A percentile compares a stretch with the other conserved stretches of the same genome.
Conservation (phyloP, 2,113 vertebrate species). For the Thomomys bottae region DNA sequence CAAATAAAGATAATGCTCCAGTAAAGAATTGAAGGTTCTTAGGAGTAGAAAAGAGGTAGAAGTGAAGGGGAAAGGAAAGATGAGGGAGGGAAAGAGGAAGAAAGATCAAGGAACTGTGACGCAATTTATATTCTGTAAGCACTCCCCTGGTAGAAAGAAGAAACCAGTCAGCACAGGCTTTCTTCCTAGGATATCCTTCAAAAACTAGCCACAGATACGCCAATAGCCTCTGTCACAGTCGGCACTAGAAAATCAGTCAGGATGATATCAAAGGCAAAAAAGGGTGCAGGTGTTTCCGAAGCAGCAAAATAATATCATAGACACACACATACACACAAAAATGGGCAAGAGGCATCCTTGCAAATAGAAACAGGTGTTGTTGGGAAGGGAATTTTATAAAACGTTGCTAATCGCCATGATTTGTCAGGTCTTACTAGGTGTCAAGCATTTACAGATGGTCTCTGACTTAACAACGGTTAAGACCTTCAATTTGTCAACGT, state of each 20-base stretch:
- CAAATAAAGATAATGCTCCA: constrained; percentile 57
- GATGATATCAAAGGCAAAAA: not conserved
- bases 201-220: not conserved
- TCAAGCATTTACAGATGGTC: not conserved
- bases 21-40: constrained; percentile 29
- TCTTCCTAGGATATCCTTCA: not conserved
- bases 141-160: not conserved
- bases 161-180: not conserved
- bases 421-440: not conserved
- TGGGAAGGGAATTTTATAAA: constrained; percentile 24
- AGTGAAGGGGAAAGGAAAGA: not conserved
- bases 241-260: no score
- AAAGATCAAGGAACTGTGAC: not conserved
- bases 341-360: not conserved
- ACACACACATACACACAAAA: not conserved
- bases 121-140: not conserved
- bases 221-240: not conserved
- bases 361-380: not conserved
- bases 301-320: not conserved
- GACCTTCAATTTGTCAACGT: not conserved
- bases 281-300: not conserved
- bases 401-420: not conserved
- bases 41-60: not conserved
- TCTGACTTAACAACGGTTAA: not conserved
- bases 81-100: not conserved